Base-by-base conservation (phyloP, 2,113 vertebrate genomes). In the Austrofundulus limnaeus region DNA sequence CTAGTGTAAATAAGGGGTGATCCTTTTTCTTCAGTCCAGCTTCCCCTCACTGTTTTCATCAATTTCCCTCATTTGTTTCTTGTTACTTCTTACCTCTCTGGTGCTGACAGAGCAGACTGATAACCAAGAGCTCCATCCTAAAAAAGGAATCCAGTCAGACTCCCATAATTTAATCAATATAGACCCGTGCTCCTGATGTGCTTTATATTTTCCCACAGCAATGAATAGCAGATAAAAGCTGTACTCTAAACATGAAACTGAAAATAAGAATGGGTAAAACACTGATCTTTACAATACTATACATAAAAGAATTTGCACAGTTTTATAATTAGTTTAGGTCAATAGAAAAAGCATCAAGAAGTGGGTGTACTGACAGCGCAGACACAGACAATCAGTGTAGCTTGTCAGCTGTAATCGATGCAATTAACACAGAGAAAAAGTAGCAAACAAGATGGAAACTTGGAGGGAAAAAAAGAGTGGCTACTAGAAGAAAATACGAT, bases 81-180 rank as follows among this genome's bases (percentile, higher is more conserved):
- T 45, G 41, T 45, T 15, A 20, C 65, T 73, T 60, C 64, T 50
- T 43, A 63, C 55, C 46, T n/a, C 43, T 68, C 23, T 9, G n/a
- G n/a, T 62, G 68, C 83, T 77, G 70, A 82, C 68, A 52, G 52
- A 63, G 60, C 68, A 83, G 41, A 76, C 31, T 69, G 82, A 70
- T 61, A 66, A 65, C 56, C 52, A 39, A 70, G 61, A 66, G 55
- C 50, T 58, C 66, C 20, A 21, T 51, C 19, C 53, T 61, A 60
- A 61, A 54, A n/a, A 38, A 74, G 48, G 38, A 21, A 8, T 11
- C 38, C 28, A 52, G 56, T 41, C 43, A 67, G 62, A 75, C 59
- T 72, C 38, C 15, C 25, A 1, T 17, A 61, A 70, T 70, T 75
- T 75, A 57, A 82, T 82, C 81, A 72, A 73, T 77, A 69, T 62